Conservation (phyloP, 2,797 vertebrate species). For the Pogonophryne albipinna region DNA sequence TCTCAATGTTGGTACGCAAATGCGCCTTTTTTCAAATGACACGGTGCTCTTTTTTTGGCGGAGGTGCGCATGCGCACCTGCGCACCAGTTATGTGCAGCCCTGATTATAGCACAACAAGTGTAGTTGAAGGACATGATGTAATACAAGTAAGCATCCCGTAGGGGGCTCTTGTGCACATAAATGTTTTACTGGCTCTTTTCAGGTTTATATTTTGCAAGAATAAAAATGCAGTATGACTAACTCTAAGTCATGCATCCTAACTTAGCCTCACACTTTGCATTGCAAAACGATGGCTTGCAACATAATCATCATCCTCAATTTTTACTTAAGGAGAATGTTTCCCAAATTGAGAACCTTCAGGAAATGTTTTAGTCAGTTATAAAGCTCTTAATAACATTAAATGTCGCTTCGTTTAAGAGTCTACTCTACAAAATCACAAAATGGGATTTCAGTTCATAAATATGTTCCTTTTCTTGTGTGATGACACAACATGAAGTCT, state of each 20-base stretch:
- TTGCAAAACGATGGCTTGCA: neutral
- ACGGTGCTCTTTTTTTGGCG: too few relatives aligned
- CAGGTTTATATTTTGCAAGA: constrained; percentile 4
- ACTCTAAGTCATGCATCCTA: neutral
- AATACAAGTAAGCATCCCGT: constrained; percentile 23
- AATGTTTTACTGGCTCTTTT: constrained; percentile 27
- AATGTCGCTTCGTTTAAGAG: too few relatives aligned
- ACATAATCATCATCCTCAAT: constrained; percentile 27
- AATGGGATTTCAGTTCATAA: constrained; percentile 1
- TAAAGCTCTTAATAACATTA: too few relatives aligned
- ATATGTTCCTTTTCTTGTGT: neutral
- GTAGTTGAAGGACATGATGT: neutral
- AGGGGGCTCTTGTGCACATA: constrained; percentile 47
- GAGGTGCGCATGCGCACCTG: too few relatives aligned
- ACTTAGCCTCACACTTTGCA: constrained; percentile 5
- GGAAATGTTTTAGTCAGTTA: neutral
- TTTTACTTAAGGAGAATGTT: constrained; percentile 8
- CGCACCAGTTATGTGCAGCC: too few relatives aligned
- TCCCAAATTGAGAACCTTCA: constrained; percentile 9
- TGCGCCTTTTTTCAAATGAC: too few relatives aligned
- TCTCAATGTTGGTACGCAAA: too few relatives aligned
- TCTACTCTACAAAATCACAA: neutral
- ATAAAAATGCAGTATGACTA: neutral
- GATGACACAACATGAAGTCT: constrained; percentile 10
- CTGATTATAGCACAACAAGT: too few relatives aligned